A percentile compares a stretch with the other conserved stretches of the same genome.
Evolutionary conservation across 1,140 invertebrate species (phyloP).

Genomic region (Nasonia longicornis): DNA sequence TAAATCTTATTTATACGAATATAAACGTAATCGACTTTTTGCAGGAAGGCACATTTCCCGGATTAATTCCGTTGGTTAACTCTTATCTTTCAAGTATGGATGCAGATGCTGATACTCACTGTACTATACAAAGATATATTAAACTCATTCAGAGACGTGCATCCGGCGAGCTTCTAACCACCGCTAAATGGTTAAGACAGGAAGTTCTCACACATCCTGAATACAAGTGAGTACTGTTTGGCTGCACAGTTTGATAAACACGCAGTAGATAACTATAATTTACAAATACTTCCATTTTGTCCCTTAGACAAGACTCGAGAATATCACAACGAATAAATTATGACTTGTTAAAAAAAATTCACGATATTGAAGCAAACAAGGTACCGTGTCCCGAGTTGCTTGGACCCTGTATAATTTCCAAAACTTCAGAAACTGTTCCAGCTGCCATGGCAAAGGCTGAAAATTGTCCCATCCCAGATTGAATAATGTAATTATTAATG

Average conservation of each 20-base stretch:
- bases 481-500: constrained; percentile 29
- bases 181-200: constrained; percentile 91
- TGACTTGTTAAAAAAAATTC: constrained; percentile 86
- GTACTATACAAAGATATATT: constrained; percentile 96
- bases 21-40: constrained; percentile 46
- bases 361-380: constrained; percentile 80
- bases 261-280: constrained; percentile 16
- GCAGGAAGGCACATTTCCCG: constrained; percentile 89
- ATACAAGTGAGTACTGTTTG: constrained; percentile 79
- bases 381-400: constrained; percentile 81
- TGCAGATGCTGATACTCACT: constrained; percentile 95
- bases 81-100: constrained; percentile 94
- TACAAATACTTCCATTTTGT: constrained; percentile 40
- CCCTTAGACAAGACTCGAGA: constrained; percentile 82
- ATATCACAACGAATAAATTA: constrained; percentile 93
- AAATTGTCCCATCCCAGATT: constrained; percentile 52
- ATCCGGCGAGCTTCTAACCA: constrained; percentile 87
- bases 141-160: constrained; percentile 93
- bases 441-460: constrained; percentile 75
- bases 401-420: constrained; percentile 78
- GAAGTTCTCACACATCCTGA: constrained; percentile 91
- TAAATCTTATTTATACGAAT: background rate
- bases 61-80: constrained; percentile 93
- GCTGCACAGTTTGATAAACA: constrained; percentile 40
- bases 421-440: constrained; percentile 86